Conservation (phyloP, 2,888 invertebrate species). For the Ryuthela nishihirai region DNA sequence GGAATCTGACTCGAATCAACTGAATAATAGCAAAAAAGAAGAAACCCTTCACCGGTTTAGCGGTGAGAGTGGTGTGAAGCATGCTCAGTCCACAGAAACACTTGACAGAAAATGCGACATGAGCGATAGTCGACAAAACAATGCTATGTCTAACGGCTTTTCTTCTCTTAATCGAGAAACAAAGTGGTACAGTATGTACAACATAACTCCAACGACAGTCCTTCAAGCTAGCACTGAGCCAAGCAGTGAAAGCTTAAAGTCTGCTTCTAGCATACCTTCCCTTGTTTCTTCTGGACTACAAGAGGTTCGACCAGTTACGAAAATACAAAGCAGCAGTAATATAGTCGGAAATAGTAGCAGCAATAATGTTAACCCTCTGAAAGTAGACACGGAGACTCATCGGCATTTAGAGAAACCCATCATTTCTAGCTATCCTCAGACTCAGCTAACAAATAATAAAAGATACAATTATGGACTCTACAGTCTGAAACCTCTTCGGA, state of each 20-base stretch:
- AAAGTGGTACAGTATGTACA: constrained; percentile 34
- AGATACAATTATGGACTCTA: constrained; percentile 31
- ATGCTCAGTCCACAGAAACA: neutral
- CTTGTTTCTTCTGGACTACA: neutral
- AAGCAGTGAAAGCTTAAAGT: constrained; percentile 5
- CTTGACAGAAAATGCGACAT: constrained; percentile 8
- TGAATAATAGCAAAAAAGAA: constrained; percentile 13
- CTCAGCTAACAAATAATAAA: constrained; percentile 25
- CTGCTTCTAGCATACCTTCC: constrained; percentile 22
- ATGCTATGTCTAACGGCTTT: neutral
- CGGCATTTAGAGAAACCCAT: constrained; percentile 17
- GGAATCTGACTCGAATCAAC: neutral
- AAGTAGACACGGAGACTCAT: constrained; percentile 16
- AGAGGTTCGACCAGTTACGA: neutral
- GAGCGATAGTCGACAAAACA: neutral
- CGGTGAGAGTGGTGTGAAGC: constrained; percentile 25
- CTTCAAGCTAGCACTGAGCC: neutral
- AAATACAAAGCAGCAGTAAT: too few relatives aligned
- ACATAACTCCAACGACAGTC: neutral
- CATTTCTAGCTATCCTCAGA: constrained; percentile 35
- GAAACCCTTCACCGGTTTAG: constrained; percentile 22
- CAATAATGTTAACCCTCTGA: constrained; percentile 11
- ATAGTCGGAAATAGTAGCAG: constrained; percentile 3
- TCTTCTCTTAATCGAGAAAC: constrained; percentile 8
- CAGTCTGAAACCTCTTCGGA: constrained; percentile 22